Evolutionary conservation across 2,888 invertebrate species (phyloP).

Genomic region (Pristionchus japonicus): DNA sequence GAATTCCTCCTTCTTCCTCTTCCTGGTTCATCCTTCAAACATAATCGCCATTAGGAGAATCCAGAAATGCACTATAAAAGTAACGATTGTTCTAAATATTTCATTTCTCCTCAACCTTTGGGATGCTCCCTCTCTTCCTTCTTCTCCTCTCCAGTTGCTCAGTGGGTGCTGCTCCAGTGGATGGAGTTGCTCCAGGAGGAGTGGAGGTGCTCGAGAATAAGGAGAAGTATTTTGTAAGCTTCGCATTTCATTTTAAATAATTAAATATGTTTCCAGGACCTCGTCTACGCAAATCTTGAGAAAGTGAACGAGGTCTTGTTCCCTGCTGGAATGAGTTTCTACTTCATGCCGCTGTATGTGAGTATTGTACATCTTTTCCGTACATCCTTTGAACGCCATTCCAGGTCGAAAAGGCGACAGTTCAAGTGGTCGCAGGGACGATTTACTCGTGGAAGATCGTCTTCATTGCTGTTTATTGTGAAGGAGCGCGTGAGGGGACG

Average conservation of each 20-base stretch:
- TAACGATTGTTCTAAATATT: background rate
- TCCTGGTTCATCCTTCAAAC: background rate
- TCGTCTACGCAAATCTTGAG: background rate
- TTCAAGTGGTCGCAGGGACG: background rate
- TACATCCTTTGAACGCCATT: too few species aligned
- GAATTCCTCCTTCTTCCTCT: too few species aligned
- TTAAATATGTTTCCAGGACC: background rate
- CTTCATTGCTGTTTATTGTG: background rate
- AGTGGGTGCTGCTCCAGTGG: background rate
- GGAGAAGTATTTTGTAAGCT: background rate
- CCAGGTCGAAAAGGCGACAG: background rate
- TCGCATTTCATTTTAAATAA: too few species aligned
- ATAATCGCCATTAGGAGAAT: background rate
- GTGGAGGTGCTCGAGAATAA: background rate
- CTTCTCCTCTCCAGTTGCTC: background rate
- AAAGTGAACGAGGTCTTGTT: background rate
- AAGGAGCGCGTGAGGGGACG: too few species aligned
- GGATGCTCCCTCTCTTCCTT: conserved; percentile 4
- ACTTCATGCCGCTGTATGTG: too few species aligned
- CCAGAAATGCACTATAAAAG: background rate
- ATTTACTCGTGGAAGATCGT: background rate
- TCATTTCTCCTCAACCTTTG: too few species aligned
- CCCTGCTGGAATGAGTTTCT: too few species aligned
- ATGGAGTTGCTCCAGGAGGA: background rate
- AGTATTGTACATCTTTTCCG: too few species aligned